A percentile compares a stretch with the other conserved stretches of the same genome.
Evolutionary conservation across 2,797 vertebrate species (phyloP).

Genomic region (Myripristis murdjan): DNA sequence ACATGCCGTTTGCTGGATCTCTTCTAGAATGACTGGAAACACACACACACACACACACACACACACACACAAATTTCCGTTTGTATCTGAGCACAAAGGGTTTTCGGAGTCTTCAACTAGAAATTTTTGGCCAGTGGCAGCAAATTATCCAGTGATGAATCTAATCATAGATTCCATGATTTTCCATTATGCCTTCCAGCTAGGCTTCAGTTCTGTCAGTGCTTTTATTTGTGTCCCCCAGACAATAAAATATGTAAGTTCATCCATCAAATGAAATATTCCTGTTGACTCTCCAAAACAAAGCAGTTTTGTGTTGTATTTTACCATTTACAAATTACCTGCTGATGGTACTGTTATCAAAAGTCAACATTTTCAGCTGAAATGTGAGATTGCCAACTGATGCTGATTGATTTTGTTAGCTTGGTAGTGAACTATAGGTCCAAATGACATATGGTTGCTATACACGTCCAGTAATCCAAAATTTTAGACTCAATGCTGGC

Average conservation of each 20-base stretch:
- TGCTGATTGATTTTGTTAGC: no score
- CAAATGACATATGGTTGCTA: no score
- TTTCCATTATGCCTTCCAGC: background rate
- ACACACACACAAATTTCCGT: background rate
- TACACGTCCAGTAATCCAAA: no score
- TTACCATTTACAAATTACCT: no score
- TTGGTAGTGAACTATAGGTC: no score
- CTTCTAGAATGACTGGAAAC: constrained; percentile 81
- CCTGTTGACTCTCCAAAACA: no score
- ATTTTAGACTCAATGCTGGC: no score
- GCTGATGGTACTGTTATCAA: no score
- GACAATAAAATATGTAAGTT: no score
- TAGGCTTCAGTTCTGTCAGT: background rate
- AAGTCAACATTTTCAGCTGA: no score
- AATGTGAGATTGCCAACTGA: background rate
- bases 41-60: background rate
- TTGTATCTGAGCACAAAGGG: no score
- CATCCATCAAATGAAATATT: background rate
- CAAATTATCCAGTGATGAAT: background rate
- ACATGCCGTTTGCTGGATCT: constrained; percentile 81
- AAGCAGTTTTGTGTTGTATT: no score
- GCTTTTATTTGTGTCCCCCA: background rate
- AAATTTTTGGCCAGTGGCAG: constrained; percentile 10
- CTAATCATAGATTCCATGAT: background rate
- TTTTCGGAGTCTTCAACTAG: background rate